Conservation (phyloP, 2,888 invertebrate genomes). For the Periphyllus acericola region DNA sequence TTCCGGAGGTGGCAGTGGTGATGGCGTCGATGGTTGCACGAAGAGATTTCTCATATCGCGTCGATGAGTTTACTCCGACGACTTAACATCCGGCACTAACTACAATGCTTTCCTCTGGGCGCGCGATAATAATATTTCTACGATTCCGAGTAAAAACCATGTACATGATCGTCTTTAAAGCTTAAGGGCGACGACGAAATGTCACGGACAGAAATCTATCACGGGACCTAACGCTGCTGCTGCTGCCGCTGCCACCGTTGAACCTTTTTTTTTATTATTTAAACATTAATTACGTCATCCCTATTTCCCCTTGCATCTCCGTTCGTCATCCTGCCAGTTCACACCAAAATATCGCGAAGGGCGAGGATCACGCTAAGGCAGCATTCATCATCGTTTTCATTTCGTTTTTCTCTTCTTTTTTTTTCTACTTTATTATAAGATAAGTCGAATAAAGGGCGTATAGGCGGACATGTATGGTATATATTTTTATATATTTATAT, state of each 20-base stretch:
- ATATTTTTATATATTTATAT: too few species aligned
- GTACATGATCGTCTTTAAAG: neutral
- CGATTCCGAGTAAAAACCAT: neutral
- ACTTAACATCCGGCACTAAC: neutral
- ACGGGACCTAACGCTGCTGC: neutral
- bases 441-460: neutral
- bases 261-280: constrained; percentile 1
- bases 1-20: too few species aligned
- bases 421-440: neutral
- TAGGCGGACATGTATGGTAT: too few species aligned
- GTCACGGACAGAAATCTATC: constrained; percentile 24
- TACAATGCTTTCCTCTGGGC: neutral
- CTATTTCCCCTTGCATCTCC: neutral
- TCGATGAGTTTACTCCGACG: neutral
- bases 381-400: neutral
- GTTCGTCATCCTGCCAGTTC: too few species aligned
- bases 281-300: constrained; percentile 20
- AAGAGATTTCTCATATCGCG: neutral
- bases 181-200: neutral
- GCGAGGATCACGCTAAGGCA: neutral
- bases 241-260: neutral
- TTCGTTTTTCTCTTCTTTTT: neutral
- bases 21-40: neutral
- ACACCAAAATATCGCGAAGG: neutral
- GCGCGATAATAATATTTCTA: neutral